Conservation (phyloP, 2,113 vertebrate genomes). For the Salvelinus namaycush region DNA sequence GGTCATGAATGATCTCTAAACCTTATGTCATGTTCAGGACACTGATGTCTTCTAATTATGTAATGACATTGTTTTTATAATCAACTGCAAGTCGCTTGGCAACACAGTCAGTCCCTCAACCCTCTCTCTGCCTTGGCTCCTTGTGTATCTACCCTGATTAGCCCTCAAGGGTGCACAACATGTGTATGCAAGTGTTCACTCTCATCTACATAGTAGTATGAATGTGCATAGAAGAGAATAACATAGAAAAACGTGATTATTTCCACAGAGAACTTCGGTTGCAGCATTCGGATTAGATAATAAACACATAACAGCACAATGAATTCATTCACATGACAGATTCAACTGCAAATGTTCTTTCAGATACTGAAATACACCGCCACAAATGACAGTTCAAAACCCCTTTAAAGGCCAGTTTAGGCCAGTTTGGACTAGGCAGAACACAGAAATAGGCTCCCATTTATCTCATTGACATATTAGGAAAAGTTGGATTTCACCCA, state of each 20-base stretch:
- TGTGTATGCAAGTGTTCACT: constrained; percentile 42
- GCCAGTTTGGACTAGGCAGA: no score
- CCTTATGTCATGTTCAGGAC: neutral
- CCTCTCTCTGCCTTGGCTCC: constrained; percentile 19
- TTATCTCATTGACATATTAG: no score
- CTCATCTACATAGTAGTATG: constrained; percentile 20
- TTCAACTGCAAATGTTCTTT: no score
- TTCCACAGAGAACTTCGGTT: no score
- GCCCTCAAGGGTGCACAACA: constrained; percentile 40
- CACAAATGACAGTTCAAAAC: no score
- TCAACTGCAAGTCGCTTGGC: constrained; percentile 43
- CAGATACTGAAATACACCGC: no score
- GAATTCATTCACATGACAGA: no score
- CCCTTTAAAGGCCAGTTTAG: no score
- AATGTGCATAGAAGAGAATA: neutral
- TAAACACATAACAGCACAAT: no score
- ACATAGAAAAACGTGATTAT: no score
- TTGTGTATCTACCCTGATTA: constrained; percentile 50
- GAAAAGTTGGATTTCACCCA: constrained; percentile 47
- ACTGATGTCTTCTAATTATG: neutral
- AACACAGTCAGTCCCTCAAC: constrained; percentile 45
- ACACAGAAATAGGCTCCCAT: no score
- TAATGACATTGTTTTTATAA: constrained; percentile 19
- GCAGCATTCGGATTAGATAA: no score
- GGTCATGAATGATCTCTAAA: neutral